Conservation (phyloP, 2,888 invertebrate species). For the Dryococelus australis region DNA sequence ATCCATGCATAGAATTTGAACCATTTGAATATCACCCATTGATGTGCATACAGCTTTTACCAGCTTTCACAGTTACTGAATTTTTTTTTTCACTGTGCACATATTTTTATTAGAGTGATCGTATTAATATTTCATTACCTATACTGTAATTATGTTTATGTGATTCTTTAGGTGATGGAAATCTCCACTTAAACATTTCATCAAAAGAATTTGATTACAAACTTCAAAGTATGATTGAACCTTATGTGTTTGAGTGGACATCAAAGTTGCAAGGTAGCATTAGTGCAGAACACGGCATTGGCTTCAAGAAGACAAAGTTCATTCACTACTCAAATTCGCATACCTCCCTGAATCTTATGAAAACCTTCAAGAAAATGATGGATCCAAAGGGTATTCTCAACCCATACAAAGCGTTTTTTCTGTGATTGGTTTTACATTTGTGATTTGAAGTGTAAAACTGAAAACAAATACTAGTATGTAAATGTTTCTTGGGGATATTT, state of each 20-base stretch:
- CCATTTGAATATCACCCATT: too few relatives aligned
- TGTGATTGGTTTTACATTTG: conserved; percentile 49
- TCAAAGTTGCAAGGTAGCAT: conserved; percentile 81
- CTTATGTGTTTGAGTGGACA: conserved; percentile 88
- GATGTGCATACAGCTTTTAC: too few relatives aligned
- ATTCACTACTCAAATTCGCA: conserved; percentile 78
- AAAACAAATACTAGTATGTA: too few relatives aligned
- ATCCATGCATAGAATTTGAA: too few relatives aligned
- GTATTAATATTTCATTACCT: too few relatives aligned
- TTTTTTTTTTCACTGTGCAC: too few relatives aligned
- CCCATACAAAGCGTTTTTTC: conserved; percentile 95
- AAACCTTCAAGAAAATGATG: conserved; percentile 80
- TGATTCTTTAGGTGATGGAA: conserved; percentile 79
- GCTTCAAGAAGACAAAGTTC: conserved; percentile 83
- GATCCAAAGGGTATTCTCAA: conserved; percentile 95
- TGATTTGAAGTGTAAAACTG: too few relatives aligned
- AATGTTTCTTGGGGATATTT: too few relatives aligned
- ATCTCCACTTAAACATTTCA: conserved; percentile 90
- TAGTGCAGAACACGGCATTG: conserved; percentile 97
- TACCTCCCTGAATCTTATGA: conserved; percentile 81
- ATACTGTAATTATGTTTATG: too few relatives aligned
- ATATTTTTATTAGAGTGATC: too few relatives aligned
- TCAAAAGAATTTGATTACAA: conserved; percentile 62
- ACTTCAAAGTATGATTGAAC: conserved; percentile 71
- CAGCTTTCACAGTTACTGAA: too few relatives aligned